Conservation (phyloP, 2,797 vertebrate genomes). For the Steatocranus sp. region DNA sequence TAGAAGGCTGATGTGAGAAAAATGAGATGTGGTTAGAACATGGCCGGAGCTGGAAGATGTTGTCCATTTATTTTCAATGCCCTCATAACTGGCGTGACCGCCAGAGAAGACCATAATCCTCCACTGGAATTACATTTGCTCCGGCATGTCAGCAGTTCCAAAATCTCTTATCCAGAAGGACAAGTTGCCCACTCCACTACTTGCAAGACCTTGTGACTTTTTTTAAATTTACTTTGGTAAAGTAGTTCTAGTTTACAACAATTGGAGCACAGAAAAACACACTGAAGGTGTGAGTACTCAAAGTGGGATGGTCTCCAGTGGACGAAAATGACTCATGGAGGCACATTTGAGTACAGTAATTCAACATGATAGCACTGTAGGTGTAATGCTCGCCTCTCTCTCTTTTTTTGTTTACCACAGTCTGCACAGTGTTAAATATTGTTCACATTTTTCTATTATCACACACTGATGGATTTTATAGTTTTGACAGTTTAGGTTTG, state of each 20-base stretch:
- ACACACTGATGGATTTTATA: conserved; percentile 2
- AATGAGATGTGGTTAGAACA: neutral
- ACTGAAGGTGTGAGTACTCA: neutral
- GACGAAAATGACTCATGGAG: neutral
- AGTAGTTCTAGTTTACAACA: neutral
- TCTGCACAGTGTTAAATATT: neutral
- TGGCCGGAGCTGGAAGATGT: neutral
- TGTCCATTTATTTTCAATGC: neutral
- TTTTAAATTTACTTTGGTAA: neutral
- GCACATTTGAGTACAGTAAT: neutral
- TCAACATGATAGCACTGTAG: neutral
- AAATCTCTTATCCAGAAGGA: neutral
- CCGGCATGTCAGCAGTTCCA: neutral
- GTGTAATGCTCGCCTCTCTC: neutral
- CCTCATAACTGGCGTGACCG: neutral
- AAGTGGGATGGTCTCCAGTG: conserved; percentile 1
- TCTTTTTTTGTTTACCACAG: neutral
- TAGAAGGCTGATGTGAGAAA: neutral
- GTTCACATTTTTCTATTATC: neutral
- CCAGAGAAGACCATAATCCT: neutral
- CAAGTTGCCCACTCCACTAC: neutral
- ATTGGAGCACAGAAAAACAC: conserved; percentile 1
- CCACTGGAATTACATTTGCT: neutral
- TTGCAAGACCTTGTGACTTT: neutral
- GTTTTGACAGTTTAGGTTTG: neutral